Percentiles rank a stretch among this genome's conserved stretches.
Conservation (phyloP, 1,140 invertebrate species). For the Euglossa dilemma region DNA sequence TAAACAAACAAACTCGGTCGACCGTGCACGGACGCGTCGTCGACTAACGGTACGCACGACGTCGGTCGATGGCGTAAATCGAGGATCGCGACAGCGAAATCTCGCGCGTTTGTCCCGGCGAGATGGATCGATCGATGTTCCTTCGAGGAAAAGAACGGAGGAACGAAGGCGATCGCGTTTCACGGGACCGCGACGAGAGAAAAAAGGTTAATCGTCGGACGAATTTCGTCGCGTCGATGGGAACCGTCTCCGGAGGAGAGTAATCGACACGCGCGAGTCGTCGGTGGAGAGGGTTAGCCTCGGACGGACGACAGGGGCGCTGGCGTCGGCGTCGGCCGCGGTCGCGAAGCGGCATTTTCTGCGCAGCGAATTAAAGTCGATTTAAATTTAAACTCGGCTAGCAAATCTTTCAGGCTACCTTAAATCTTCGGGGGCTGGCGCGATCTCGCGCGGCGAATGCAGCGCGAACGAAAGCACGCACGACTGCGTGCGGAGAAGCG, state of each 20-base stretch:
- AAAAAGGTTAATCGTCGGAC: neutral
- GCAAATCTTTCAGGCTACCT: conserved; percentile 48
- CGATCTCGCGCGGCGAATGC: conserved; percentile 63
- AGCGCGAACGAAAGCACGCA: conserved; percentile 50
- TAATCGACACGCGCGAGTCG: too few species aligned
- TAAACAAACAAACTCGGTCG: neutral
- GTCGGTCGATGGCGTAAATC: conserved; percentile 25
- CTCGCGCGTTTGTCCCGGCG: neutral
- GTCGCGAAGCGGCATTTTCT: neutral
- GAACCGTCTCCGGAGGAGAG: neutral
- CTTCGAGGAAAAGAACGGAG: neutral
- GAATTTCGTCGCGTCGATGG: neutral
- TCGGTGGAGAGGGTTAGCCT: too few species aligned
- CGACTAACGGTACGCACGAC: conserved; percentile 24
- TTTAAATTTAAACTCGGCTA: conserved; percentile 48
- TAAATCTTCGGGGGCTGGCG: conserved; percentile 10
- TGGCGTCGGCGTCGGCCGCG: too few species aligned
- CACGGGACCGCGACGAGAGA: neutral
- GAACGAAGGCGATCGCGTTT: neutral
- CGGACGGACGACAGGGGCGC: too few species aligned
- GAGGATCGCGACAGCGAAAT: neutral
- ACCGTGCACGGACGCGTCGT: neutral
- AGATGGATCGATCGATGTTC: too few species aligned
- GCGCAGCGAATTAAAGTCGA: conserved; percentile 21
- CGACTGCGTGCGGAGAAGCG: conserved; percentile 7